Percentiles rank a stretch among this genome's conserved stretches.
These are phyloP conservation scores for Leptobrachium leishanense DNA, from an alignment of 2,113 vertebrate species.

Conservation along the genomic window DNA sequence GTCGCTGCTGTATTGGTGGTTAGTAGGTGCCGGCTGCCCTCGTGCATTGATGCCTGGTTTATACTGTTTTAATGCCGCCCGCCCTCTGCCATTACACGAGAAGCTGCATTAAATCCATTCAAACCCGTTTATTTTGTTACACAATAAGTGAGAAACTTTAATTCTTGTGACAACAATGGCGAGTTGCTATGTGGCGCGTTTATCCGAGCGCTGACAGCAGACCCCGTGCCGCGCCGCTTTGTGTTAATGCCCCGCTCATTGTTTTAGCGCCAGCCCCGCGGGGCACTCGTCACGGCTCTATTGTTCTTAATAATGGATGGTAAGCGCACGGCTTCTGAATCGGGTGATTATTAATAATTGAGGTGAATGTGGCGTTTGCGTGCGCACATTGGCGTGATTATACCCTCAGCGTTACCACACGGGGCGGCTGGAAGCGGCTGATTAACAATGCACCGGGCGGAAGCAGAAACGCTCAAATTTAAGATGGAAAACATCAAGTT, in stretches of 20 bases:
- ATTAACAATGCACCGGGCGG: too few species aligned
- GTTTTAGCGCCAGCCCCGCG: neutral
- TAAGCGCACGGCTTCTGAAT: neutral
- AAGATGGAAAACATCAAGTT: too few species aligned
- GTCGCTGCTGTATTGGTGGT: too few species aligned
- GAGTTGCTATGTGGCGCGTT: neutral
- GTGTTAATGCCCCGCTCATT: neutral
- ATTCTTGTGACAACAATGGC: conserved; percentile 10
- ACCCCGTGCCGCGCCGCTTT: neutral
- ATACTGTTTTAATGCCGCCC: too few species aligned
- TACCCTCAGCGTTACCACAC: too few species aligned
- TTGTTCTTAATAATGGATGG: conserved; percentile 10
- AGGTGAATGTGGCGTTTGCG: neutral
- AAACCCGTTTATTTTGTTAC: neutral
- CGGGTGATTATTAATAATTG: neutral
- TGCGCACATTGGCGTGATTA: too few species aligned
- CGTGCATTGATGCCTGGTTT: too few species aligned
- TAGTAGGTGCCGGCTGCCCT: too few species aligned
- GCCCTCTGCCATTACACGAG: neutral
- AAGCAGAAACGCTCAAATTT: too few species aligned
- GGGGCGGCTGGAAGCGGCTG: too few species aligned
- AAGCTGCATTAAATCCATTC: conserved; percentile 6
- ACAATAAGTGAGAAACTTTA: conserved; percentile 10
- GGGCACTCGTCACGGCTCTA: neutral
- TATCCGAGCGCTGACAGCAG: conserved; percentile 7